Conservation (phyloP, 1,140 invertebrate genomes). For the Andrena cerasifolii region DNA sequence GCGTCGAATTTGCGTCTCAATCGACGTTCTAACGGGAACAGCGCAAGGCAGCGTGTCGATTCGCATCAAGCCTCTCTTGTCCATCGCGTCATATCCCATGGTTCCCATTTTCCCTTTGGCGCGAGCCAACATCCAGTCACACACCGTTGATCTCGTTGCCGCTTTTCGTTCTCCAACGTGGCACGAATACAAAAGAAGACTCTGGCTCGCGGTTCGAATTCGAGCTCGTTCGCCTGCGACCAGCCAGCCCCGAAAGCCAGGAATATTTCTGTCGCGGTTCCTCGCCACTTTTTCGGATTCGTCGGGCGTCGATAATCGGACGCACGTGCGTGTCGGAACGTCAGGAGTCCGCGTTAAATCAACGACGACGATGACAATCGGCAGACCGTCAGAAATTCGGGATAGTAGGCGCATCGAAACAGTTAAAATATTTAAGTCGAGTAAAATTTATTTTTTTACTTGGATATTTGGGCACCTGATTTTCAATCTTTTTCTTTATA, state of each 20-base stretch:
- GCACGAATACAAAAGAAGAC: conserved; percentile 34
- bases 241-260: not conserved
- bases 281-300: not conserved
- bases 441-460: too few relatives aligned
- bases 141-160: conserved; percentile 27
- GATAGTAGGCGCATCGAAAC: too few relatives aligned
- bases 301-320: not conserved
- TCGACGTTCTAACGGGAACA: not conserved
- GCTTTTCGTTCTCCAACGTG: conserved; percentile 15
- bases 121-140: conserved; percentile 23
- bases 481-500: too few relatives aligned
- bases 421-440: too few relatives aligned
- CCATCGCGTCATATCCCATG: not conserved
- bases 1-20: not conserved
- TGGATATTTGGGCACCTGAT: too few relatives aligned
- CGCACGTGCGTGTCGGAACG: not conserved
- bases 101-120: not conserved
- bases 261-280: conserved; percentile 19
- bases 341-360: not conserved
- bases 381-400: not conserved
- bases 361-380: too few relatives aligned
- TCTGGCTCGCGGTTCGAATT: conserved; percentile 27
- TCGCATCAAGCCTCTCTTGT: conserved; percentile 10
- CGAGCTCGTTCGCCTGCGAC: conserved; percentile 6
- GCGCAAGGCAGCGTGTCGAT: not conserved